Evolutionary conservation across 2,797 vertebrate genomes (phyloP).

Genomic region (Pampus argenteus): DNA sequence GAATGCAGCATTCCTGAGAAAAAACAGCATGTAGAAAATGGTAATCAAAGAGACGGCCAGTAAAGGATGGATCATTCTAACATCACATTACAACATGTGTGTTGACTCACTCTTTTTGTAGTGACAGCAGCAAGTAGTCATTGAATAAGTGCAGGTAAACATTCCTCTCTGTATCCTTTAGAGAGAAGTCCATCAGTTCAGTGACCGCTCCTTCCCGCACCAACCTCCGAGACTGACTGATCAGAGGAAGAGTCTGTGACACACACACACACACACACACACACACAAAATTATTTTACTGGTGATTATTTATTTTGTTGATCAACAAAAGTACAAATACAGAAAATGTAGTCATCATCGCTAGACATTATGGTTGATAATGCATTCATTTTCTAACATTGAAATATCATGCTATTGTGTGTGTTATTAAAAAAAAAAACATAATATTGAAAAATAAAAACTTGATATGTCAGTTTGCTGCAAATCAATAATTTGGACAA

Average conservation of each 20-base stretch:
- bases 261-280: slow-evolving; percentile 18
- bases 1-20: background rate
- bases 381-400: background rate
- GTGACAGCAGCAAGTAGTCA: slow-evolving; percentile 93
- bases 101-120: slow-evolving; percentile 92
- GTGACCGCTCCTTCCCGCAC: slow-evolving; percentile 89
- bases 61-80: background rate
- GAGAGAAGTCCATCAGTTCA: slow-evolving; percentile 84
- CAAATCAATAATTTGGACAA: background rate
- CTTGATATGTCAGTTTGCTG: background rate
- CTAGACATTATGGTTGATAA: background rate
- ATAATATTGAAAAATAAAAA: background rate
- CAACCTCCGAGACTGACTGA: slow-evolving; percentile 94
- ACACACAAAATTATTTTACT: no score
- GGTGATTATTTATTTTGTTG: background rate
- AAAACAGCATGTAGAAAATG: slow-evolving; percentile 39
- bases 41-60: background rate
- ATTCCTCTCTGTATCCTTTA: slow-evolving; percentile 89
- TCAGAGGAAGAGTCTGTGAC: slow-evolving; percentile 93
- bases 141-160: slow-evolving; percentile 96
- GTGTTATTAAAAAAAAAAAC: background rate
- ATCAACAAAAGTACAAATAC: background rate
- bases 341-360: background rate
- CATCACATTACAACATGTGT: background rate
- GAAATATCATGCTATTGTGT: background rate